Base-by-base conservation (phyloP, 2,797 vertebrate genomes). In the Selene dorsalis region DNA sequence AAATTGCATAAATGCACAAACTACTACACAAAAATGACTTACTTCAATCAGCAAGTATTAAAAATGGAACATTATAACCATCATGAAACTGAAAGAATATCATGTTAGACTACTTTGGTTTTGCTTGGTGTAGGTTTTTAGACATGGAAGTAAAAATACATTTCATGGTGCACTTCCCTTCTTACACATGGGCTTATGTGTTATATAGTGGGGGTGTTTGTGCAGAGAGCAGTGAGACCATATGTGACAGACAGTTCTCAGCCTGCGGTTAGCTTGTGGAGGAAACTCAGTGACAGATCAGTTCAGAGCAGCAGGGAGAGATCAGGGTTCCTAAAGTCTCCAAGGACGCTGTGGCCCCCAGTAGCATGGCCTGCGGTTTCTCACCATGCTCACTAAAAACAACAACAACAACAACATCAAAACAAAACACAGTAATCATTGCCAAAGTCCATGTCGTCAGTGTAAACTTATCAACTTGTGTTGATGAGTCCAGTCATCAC, bases 231-330 rank as follows among this genome's bases (percentile, higher is more conserved):
- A 26, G 43, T 56, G 32, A 83, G 78, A 71, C 65, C 47, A 50
- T n/a, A 75, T 79, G 77, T 95, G 94, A 94, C 92, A 90, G 93
- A 81, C 86, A 84, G 71, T 59, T 83, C 57, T 69, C 72, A 39
- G 80, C 77, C 71, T 88, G 91, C n/a, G 91, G 92, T 93, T 83
- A 69, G 64, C 84, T 87, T 75, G 52, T 77, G 80, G 73, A 94
- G 94, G 95, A 96, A 95, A 91, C 87, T 50, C 70, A 67, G 73
- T 93, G 94, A 94, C 94, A 95, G 91, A 95, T 95, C 94, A 93
- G 91, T 73, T 73, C 86, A 24, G 67, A 87, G 91, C 94, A 95
- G 94, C 83, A 82, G 88, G 84, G 84, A 76, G 70, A 84, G 81
- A 87, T 82, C 63, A 70, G 61, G 63, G 70, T 75, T 86, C 69